These are phyloP conservation scores for Hyperoodon ampullatus DNA, from an alignment of 2,113 vertebrate species.

Conservation along the genomic window DNA sequence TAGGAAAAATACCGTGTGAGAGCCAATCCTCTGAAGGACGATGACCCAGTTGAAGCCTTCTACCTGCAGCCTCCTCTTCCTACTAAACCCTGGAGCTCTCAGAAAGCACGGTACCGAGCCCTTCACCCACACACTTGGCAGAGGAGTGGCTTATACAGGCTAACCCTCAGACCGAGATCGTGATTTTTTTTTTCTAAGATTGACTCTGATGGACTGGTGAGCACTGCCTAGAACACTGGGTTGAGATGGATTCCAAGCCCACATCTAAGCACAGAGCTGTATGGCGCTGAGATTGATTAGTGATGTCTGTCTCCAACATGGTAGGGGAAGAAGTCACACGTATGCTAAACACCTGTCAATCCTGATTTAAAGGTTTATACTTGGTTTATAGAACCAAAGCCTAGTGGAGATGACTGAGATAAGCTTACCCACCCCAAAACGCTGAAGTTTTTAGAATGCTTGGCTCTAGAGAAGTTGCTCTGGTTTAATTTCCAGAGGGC, in stretches of 20 bases:
- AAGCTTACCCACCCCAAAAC: background rate
- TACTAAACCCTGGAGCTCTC: background rate
- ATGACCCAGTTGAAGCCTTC: conserved; percentile 73
- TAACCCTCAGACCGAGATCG: background rate
- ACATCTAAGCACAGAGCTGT: background rate
- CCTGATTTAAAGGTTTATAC: background rate
- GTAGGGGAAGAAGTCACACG: background rate
- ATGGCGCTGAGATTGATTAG: background rate
- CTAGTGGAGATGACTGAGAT: background rate
- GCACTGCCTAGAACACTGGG: background rate
- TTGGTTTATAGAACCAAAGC: background rate
- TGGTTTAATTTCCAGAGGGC: background rate
- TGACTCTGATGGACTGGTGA: background rate
- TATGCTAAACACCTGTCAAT: background rate
- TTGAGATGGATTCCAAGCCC: background rate
- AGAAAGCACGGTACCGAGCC: background rate
- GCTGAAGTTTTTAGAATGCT: background rate
- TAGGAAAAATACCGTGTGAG: conserved; percentile 73
- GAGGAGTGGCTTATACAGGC: background rate
- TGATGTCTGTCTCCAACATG: background rate
- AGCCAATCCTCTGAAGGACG: conserved; percentile 51
- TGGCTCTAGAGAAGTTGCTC: background rate
- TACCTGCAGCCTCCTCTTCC: background rate
- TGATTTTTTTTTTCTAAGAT: background rate
- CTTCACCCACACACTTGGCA: no score